phyloP scores from a whole-genome alignment of 2,797 vertebrate genomes.

The Prionace glauca region DNA sequence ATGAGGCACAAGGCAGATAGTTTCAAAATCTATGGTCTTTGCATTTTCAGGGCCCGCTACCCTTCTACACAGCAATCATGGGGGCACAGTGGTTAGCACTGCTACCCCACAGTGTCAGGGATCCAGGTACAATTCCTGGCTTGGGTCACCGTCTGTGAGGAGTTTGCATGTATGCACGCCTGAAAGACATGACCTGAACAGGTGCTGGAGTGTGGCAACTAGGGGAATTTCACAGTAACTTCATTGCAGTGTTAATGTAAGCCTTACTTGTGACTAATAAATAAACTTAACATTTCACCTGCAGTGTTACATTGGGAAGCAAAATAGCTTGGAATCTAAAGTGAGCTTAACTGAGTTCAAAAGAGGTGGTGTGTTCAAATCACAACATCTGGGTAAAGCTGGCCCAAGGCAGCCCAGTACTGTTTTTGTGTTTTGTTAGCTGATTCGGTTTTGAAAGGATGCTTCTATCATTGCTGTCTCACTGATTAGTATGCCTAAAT shows the following conservation, averaged over 20 bases:
- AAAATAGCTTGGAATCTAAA: neutral
- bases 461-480: neutral
- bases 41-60: neutral
- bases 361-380: neutral
- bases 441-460: neutral
- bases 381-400: neutral
- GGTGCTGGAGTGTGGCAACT: too few relatives aligned
- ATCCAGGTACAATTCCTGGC: too few relatives aligned
- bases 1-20: neutral
- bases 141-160: too few relatives aligned
- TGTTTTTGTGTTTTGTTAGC: neutral
- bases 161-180: too few relatives aligned
- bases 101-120: too few relatives aligned
- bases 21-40: neutral
- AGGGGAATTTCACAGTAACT: too few relatives aligned
- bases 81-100: too few relatives aligned
- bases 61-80: neutral
- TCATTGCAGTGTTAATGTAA: too few relatives aligned
- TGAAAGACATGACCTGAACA: too few relatives aligned
- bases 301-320: neutral
- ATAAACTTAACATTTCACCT: neutral
- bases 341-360: neutral
- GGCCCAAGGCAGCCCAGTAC: neutral
- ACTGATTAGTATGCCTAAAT: neutral
- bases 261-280: too few relatives aligned